Conservation (phyloP, 2,797 vertebrate genomes). For the Tenualosa thibaudeaui region DNA sequence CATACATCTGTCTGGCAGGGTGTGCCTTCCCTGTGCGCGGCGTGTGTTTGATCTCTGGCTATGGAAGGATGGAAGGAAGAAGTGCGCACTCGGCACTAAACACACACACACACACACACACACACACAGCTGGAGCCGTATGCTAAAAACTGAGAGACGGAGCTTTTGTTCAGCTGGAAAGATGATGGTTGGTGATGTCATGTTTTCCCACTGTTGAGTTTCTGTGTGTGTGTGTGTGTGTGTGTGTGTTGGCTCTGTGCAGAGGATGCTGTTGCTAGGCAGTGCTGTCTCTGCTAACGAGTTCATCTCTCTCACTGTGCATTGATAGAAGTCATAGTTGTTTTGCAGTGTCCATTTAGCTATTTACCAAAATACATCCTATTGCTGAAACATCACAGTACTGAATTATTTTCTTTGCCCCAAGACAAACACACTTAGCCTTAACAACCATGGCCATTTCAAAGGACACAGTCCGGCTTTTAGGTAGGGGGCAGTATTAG, state of each 20-base stretch:
- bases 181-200: slow-evolving; percentile 13
- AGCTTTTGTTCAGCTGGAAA: slow-evolving; percentile 4
- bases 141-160: not conserved
- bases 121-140: slow-evolving; percentile 1
- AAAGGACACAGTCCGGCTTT: not conserved
- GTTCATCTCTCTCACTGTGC: not conserved
- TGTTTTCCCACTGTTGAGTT: not conserved
- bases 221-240: slow-evolving; percentile 1
- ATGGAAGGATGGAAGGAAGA: not conserved
- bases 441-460: too few species aligned
- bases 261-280: slow-evolving; percentile 20
- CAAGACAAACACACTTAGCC: not conserved
- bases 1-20: not conserved
- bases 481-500: not conserved
- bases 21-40: not conserved
- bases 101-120: slow-evolving; percentile 10
- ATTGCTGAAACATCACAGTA: not conserved
- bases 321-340: not conserved
- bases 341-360: not conserved
- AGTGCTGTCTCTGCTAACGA: not conserved
- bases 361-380: not conserved
- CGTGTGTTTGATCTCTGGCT: slow-evolving; percentile 15
- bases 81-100: not conserved
- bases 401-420: not conserved
- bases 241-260: not conserved